A percentile compares a stretch with the other conserved stretches of the same genome.
These are phyloP conservation scores for Triplophysa tibetana DNA, from an alignment of 2,113 vertebrate genomes.

Conservation along the genomic window DNA sequence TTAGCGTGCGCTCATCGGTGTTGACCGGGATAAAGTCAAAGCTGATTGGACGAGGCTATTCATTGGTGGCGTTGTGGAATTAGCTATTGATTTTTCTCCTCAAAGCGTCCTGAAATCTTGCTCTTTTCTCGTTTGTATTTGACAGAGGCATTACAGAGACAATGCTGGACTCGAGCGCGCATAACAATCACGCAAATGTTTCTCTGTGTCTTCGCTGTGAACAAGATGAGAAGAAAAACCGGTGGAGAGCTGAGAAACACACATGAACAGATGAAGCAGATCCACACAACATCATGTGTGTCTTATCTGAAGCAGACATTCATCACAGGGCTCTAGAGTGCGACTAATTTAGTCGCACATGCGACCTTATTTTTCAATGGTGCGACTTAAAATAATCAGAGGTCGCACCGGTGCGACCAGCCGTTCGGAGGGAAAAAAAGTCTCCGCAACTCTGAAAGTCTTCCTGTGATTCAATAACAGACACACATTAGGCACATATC, in stretches of 20 bases:
- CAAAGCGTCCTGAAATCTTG: conserved; percentile 42
- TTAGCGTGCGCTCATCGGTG: conserved; percentile 54
- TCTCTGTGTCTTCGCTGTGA: not conserved
- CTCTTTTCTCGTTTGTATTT: conserved; percentile 22
- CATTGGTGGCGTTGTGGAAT: conserved; percentile 46
- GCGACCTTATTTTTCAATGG: no score
- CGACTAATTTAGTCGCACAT: no score
- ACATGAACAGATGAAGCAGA: not conserved
- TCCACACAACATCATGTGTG: no score
- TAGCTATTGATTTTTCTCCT: conserved; percentile 59
- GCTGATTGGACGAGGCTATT: conserved; percentile 25
- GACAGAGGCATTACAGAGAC: conserved; percentile 37
- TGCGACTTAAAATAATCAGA: no score
- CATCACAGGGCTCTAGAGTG: no score
- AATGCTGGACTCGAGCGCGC: conserved; percentile 14
- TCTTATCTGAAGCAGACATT: no score
- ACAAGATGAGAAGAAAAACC: no score
- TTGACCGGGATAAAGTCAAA: conserved; percentile 41
- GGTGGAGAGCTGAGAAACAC: not conserved
- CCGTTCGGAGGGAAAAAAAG: no score
- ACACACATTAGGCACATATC: no score
- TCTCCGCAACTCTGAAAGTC: no score
- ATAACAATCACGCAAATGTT: conserved; percentile 44
- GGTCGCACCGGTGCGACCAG: no score
- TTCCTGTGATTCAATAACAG: no score